Evolutionary conservation across 2,113 vertebrate species (phyloP).

Genomic region (Cygnus atratus): DNA sequence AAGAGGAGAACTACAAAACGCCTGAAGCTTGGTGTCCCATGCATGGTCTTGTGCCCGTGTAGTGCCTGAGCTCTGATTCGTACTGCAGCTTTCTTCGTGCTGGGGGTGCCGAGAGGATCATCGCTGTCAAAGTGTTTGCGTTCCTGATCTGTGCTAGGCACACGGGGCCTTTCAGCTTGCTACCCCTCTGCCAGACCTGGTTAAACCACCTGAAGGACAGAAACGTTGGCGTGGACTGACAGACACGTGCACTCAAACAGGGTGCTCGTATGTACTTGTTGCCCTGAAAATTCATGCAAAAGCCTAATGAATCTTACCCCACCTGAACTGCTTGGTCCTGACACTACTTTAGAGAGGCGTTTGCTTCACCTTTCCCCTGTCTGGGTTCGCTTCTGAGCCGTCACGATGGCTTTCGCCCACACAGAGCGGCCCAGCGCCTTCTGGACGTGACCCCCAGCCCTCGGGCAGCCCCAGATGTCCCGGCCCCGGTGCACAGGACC

Average conservation of each 20-base stretch:
- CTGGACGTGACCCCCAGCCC: too few species aligned
- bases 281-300: background rate
- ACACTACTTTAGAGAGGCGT: background rate
- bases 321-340: background rate
- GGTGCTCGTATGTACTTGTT: background rate
- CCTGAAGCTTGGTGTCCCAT: background rate
- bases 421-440: too few species aligned
- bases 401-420: background rate
- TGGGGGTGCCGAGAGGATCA: fast-evolving
- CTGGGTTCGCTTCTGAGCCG: background rate
- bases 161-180: background rate
- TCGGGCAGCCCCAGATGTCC: too few species aligned
- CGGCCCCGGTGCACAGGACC: too few species aligned
- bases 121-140: fast-evolving
- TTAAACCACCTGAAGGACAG: background rate
- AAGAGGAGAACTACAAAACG: background rate
- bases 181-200: background rate
- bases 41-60: background rate
- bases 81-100: background rate
- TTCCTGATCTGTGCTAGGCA: background rate
- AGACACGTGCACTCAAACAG: background rate
- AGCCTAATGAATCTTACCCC: background rate
- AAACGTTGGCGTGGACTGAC: background rate
- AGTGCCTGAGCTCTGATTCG: background rate
- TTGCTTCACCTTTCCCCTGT: background rate